These are phyloP conservation scores for Hermatobates lingyangjiaoensis DNA, from an alignment of 1,140 invertebrate species.

Conservation along the genomic window DNA sequence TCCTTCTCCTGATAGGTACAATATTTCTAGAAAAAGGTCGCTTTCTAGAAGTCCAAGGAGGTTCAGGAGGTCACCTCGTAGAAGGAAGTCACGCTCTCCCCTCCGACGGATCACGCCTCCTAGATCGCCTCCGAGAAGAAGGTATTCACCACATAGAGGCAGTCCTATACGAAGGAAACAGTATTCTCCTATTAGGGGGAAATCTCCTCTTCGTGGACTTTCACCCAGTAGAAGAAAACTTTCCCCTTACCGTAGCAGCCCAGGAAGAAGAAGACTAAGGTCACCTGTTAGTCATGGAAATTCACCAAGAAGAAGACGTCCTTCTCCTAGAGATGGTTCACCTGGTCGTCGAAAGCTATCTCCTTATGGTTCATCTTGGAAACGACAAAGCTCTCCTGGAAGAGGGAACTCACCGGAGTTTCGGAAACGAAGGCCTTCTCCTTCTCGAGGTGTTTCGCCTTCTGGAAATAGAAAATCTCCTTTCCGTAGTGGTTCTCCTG, in stretches of 20 bases:
- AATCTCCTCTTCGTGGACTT: not conserved
- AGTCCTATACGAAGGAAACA: not conserved
- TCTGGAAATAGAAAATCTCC: not conserved
- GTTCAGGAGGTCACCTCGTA: not conserved
- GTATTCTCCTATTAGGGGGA: not conserved
- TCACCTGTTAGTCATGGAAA: not conserved
- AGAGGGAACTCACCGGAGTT: not conserved
- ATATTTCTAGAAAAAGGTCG: not conserved
- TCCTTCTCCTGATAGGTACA: too few relatives aligned
- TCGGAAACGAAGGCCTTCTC: not conserved
- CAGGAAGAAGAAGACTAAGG: constrained; percentile 1
- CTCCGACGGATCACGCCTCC: not conserved
- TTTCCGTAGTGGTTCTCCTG: not conserved
- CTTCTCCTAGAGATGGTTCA: not conserved
- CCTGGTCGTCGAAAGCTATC: not conserved
- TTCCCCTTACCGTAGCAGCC: too few relatives aligned
- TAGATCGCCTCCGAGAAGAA: not conserved
- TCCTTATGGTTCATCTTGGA: not conserved
- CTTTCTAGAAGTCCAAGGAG: not conserved
- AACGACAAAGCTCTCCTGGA: not conserved
- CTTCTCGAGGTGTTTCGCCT: not conserved
- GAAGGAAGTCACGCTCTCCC: not conserved
- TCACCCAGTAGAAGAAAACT: not conserved
- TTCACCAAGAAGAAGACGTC: not conserved
- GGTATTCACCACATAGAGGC: not conserved